Evolutionary conservation across 2,888 invertebrate genomes (phyloP), one percentile per base, ranked within the genome.

Genomic region (Chelonus formosanus): DNA sequence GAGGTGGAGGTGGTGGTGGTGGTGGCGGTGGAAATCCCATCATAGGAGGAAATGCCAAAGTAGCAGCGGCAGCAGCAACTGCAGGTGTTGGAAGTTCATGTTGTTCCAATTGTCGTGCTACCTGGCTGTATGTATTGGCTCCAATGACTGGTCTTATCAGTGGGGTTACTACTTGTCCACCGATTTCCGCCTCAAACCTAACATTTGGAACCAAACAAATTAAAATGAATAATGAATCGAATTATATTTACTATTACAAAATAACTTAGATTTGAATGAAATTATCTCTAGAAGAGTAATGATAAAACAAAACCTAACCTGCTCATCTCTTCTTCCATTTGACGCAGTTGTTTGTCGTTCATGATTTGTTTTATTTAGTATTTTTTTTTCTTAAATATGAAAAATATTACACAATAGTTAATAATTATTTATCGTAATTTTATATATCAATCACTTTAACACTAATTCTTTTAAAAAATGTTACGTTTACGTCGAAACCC

Each of bases 301-400:
- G 20, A 1, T 20, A 1, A 20, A 20, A 2, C 2, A 43, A 34
- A 62, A 8, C 35, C 80, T 82, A 85, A 92, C 92, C 93, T 90
- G 80, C 91, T 94, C 91, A 95, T 93, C 87, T 96, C 95, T 85
- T 95, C 95, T 85, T 96, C 95, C 91, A 95, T 95, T 84, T 92
- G 90, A 74, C 90, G 88, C 75, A 90, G 88, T 86, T 90, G 91
- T 58, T 87, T 87, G 8, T 85, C 85, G 80, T 83, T 83, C 60
- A 73, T 76, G 45, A 36, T 53, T 34, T 34, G 34, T 36, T n/a
- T n/a, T n/a, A n/a, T n/a, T n/a, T n/a, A n/a, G n/a, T n/a, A n/a
- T 45, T 53, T 60, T 20, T 63, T 47, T 31, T 48, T 40, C 4
- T 36, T 31, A 36, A 35, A n/a, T 7, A 8, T 47, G 31, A 54